phyloP scores from a whole-genome alignment of 2,797 vertebrate genomes.

The Melanotaenia boesemani region DNA sequence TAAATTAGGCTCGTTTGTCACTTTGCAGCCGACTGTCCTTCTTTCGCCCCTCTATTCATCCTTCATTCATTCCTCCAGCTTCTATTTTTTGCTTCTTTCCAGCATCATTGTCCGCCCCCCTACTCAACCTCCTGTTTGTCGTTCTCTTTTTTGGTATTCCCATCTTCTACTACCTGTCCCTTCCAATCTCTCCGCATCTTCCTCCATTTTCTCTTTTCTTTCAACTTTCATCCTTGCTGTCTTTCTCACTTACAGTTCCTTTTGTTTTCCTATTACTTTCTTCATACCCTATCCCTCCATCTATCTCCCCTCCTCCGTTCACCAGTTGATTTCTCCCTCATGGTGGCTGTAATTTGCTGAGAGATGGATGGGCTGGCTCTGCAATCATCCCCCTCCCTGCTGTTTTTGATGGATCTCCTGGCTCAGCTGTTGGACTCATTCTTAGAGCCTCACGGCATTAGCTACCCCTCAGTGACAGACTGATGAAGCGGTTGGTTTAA shows the following conservation, averaged over 20 bases:
- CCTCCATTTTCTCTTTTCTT: too few species aligned
- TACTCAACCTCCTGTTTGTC: too few species aligned
- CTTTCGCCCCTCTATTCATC: not conserved
- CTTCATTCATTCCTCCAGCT: not conserved
- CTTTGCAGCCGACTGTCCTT: not conserved
- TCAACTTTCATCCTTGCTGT: too few species aligned
- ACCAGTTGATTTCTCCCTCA: slow-evolving; percentile 30
- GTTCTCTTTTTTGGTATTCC: not conserved
- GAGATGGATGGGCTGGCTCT: slow-evolving; percentile 50
- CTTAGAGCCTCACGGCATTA: not conserved
- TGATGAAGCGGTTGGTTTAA: slow-evolving; percentile 24
- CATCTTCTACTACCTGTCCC: not conserved
- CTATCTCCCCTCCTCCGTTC: not conserved
- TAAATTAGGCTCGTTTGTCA: slow-evolving; percentile 56
- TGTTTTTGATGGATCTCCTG: slow-evolving; percentile 53
- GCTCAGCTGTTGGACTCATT: slow-evolving; percentile 37
- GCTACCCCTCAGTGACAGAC: slow-evolving; percentile 26
- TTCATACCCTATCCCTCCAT: not conserved
- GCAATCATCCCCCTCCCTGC: slow-evolving; percentile 41
- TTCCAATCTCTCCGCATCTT: not conserved
- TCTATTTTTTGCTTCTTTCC: not conserved
- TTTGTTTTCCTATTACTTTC: not conserved
- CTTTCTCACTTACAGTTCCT: not conserved
- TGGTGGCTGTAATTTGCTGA: slow-evolving; percentile 56
- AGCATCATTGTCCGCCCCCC: too few species aligned